Percentiles rank a stretch among this genome's conserved stretches.
Conservation (phyloP, 92 coral and sea anemone species). For the Virgularia gustaviana region DNA sequence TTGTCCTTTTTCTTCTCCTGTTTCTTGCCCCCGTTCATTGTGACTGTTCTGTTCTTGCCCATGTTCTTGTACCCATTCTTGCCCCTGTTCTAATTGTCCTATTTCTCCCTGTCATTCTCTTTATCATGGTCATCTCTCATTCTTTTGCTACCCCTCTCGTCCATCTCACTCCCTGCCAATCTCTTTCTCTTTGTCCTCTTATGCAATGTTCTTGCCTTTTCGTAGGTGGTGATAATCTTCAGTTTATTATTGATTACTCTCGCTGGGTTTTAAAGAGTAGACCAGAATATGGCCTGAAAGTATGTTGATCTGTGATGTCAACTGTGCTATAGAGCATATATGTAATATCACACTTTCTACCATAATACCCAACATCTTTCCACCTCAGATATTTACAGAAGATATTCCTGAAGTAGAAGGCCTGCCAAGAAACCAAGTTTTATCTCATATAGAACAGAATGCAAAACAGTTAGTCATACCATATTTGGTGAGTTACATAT, state of each 20-base stretch:
- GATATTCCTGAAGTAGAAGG: constrained; percentile 97
- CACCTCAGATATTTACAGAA: constrained; percentile 83
- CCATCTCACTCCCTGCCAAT: no score
- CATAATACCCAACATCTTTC: no score
- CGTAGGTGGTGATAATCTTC: constrained; percentile 78
- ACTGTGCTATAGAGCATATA: background rate
- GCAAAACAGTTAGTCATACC: constrained; percentile 79
- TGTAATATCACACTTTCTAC: background rate
- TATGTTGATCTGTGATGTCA: no score
- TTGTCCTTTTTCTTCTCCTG: no score
- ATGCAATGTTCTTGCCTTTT: constrained; percentile 13
- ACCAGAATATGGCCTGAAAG: constrained; percentile 95
- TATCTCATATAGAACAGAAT: constrained; percentile 82
- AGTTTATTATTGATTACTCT: constrained; percentile 87
- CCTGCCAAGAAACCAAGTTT: constrained; percentile 79
- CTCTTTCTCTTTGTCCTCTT: no score
- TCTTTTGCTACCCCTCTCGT: no score
- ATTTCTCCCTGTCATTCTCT: no score
- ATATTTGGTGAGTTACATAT: constrained; percentile 67
- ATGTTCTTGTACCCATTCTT: no score
- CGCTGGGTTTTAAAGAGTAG: constrained; percentile 97
- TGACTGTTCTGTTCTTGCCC: no score
- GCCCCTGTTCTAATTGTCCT: no score
- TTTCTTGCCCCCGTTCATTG: no score
- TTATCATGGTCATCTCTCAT: no score